Conservation (phyloP, 2,113 vertebrate species). For the Litocranius walleri region DNA sequence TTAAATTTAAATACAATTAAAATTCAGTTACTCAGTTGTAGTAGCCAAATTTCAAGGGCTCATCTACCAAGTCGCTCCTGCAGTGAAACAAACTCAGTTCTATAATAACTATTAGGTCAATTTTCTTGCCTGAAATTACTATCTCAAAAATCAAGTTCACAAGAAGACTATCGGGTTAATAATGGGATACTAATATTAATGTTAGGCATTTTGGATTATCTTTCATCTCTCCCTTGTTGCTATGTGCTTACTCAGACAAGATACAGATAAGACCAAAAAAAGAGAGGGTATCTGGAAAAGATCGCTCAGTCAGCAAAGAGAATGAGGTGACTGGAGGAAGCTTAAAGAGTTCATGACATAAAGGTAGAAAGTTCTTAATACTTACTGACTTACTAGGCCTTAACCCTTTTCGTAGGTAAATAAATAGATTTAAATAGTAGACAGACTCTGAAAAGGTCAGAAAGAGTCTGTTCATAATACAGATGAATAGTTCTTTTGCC, state of each 20-base stretch:
- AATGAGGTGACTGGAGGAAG: not conserved
- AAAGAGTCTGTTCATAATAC: not conserved
- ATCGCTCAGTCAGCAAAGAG: not conserved
- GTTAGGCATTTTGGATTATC: not conserved
- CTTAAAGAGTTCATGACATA: not conserved
- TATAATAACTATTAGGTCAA: not conserved
- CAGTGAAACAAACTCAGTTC: not conserved
- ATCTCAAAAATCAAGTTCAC: not conserved
- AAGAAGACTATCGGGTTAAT: not conserved
- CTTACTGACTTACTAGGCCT: not conserved
- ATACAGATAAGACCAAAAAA: not conserved
- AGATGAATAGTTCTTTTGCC: not conserved
- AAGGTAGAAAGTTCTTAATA: not conserved
- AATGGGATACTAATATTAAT: not conserved
- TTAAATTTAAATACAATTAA: conserved; percentile 1
- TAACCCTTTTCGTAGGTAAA: not conserved
- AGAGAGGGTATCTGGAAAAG: not conserved
- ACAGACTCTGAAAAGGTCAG: not conserved
- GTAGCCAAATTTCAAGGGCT: not conserved
- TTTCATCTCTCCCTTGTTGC: not conserved
- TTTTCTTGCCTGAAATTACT: not conserved
- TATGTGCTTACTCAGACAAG: not conserved
- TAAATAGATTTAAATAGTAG: not conserved
- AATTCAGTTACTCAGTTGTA: not conserved
- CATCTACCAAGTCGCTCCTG: not conserved